A percentile compares a stretch with the other conserved stretches of the same genome.
Conservation (phyloP, 2,113 vertebrate genomes). For the Rhipidura dahli region DNA sequence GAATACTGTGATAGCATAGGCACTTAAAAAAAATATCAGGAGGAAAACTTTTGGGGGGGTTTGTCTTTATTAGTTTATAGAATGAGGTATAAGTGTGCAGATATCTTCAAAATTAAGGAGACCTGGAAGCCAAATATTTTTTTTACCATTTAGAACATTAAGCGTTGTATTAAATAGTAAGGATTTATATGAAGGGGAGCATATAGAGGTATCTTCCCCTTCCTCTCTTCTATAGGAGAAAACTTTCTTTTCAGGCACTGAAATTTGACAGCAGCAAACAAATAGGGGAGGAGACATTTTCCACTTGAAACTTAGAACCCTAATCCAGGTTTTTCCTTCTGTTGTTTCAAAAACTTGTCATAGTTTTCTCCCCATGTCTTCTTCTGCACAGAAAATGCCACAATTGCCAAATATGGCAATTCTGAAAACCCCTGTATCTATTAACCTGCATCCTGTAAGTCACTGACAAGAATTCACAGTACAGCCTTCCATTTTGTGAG, state of each 20-base stretch:
- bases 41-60: not conserved
- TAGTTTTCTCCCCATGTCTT: not conserved
- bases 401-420: not conserved
- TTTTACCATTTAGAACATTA: not conserved
- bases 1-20: not conserved
- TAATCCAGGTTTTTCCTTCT: not conserved
- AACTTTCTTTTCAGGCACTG: not conserved
- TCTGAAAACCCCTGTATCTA: not conserved
- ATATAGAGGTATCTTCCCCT: not conserved
- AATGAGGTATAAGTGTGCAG: not conserved
- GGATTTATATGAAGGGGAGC: not conserved
- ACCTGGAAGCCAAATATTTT: not conserved
- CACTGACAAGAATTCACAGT: not conserved
- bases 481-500: not conserved
- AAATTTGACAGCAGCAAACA: not conserved
- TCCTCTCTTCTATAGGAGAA: not conserved
- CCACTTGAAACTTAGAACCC: not conserved
- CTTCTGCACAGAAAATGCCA: not conserved
- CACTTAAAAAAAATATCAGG: not conserved
- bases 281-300: not conserved
- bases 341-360: not conserved
- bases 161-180: not conserved
- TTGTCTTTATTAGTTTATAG: not conserved
- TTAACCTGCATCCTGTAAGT: not conserved
- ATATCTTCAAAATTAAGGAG: not conserved